A percentile compares a stretch with the other conserved stretches of the same genome.
phyloP scores from a whole-genome alignment of 92 coral and sea anemone genomes.

The Actinostola sp. region DNA sequence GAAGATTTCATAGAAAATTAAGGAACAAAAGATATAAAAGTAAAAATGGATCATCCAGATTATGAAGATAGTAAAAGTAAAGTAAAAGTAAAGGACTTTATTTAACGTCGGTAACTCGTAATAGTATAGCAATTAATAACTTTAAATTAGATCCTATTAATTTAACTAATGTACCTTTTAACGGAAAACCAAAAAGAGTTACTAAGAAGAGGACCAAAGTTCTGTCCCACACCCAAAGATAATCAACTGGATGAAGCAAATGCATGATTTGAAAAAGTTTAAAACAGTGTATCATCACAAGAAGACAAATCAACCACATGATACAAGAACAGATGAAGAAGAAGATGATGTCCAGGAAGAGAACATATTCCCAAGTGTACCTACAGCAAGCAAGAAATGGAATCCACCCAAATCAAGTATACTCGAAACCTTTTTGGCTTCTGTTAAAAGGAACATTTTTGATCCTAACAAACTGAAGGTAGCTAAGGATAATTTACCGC shows the following conservation, averaged over 20 bases:
- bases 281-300: slow-evolving; percentile 7
- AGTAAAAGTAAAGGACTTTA: too few species aligned
- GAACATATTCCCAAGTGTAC: background rate
- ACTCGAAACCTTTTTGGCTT: background rate
- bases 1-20: too few species aligned
- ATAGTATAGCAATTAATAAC: too few species aligned
- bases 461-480: too few species aligned
- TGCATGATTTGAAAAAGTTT: background rate
- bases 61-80: too few species aligned
- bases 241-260: slow-evolving; percentile 6
- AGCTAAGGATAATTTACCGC: too few species aligned
- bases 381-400: slow-evolving; percentile 1
- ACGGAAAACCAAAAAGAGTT: slow-evolving; percentile 1
- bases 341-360: background rate
- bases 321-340: background rate
- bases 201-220: slow-evolving; percentile 3
- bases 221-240: slow-evolving; percentile 7
- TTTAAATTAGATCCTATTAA: slow-evolving; percentile 1
- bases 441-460: too few species aligned
- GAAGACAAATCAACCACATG: background rate
- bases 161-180: slow-evolving; percentile 7
- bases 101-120: too few species aligned
- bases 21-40: too few species aligned
- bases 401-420: slow-evolving; percentile 3
- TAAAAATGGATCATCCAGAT: too few species aligned